Conservation (phyloP, 2,888 invertebrate genomes). For the Synergus japonicus region DNA sequence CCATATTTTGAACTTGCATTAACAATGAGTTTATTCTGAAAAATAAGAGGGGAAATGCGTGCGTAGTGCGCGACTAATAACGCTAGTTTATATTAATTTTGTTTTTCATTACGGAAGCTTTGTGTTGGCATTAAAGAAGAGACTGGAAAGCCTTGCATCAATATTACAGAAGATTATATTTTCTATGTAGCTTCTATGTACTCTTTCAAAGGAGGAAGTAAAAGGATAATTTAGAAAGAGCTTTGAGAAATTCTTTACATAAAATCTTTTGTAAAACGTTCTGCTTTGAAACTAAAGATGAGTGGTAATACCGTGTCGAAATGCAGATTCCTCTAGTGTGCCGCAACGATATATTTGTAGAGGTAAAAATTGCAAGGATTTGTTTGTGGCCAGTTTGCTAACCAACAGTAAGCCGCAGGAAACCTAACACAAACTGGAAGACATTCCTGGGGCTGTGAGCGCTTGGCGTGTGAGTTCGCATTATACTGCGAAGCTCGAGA, state of each 20-base stretch:
- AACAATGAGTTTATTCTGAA: no score
- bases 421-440: slow-evolving; percentile 40
- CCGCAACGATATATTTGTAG: background rate
- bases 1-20: no score
- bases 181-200: no score
- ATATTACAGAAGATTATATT: no score
- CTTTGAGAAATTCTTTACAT: background rate
- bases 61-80: no score
- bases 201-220: background rate
- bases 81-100: no score
- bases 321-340: slow-evolving; percentile 11
- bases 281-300: slow-evolving; percentile 31
- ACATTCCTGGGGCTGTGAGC: slow-evolving; percentile 34
- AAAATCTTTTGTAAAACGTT: slow-evolving; percentile 7
- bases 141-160: no score
- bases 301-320: slow-evolving; percentile 31
- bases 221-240: slow-evolving; percentile 17
- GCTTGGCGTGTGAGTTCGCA: slow-evolving; percentile 33
- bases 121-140: no score
- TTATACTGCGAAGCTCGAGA: slow-evolving; percentile 35
- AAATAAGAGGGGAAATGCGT: no score
- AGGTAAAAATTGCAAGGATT: slow-evolving; percentile 40
- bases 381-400: slow-evolving; percentile 40
- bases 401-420: slow-evolving; percentile 37
- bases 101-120: no score